phyloP scores from a whole-genome alignment of 2,888 invertebrate species.

The Pristionchus exspectatus region DNA sequence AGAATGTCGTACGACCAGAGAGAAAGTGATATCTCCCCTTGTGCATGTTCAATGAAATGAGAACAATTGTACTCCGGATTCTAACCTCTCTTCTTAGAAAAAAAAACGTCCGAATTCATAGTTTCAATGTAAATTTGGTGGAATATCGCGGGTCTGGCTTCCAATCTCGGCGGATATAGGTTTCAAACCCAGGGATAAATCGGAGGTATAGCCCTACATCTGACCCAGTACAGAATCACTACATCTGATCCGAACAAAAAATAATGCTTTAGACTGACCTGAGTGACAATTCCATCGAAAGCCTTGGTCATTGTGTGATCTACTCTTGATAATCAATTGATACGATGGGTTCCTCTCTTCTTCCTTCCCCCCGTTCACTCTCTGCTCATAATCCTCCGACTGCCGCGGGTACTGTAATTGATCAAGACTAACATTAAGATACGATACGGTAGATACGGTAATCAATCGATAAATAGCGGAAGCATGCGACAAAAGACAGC shows the following conservation, averaged over 20 bases:
- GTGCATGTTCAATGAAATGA: conserved; percentile 3
- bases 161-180: no score
- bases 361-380: conserved; percentile 41
- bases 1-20: background rate
- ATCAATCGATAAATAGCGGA: conserved; percentile 20
- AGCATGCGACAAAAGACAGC: conserved; percentile 24
- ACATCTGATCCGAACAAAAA: no score
- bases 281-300: conserved; percentile 51
- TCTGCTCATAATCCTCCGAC: conserved; percentile 46
- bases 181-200: no score
- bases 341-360: conserved; percentile 36
- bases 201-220: no score
- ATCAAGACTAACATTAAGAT: background rate
- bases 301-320: conserved; percentile 51
- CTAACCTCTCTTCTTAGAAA: background rate
- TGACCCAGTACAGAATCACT: no score
- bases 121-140: no score
- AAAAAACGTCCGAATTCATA: background rate
- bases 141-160: no score
- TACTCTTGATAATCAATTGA: conserved; percentile 49
- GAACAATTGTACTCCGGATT: background rate
- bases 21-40: conserved; percentile 33
- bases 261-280: background rate
- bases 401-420: conserved; percentile 37
- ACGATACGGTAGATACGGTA: background rate